Conservation (phyloP, 92 coral and sea anemone species). For the Palythoa caribaeorum region DNA sequence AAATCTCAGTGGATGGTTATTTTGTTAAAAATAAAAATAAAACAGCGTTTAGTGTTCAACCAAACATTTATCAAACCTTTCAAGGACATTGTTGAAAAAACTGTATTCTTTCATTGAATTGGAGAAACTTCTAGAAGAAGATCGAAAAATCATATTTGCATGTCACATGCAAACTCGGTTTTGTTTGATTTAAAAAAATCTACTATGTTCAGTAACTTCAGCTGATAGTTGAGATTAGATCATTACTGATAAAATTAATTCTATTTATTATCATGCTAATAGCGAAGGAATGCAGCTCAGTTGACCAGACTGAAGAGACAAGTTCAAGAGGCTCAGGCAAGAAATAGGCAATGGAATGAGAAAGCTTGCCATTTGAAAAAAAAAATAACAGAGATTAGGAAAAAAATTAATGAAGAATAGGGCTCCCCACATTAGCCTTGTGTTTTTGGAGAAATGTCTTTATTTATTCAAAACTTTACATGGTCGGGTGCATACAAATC, state of each 20-base stretch:
- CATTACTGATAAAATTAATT: neutral
- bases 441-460: too few species aligned
- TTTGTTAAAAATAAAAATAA: too few species aligned
- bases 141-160: too few species aligned
- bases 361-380: conserved; percentile 79
- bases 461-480: too few species aligned
- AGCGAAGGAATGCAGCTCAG: conserved; percentile 91
- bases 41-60: too few species aligned
- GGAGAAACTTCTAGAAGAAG: too few species aligned
- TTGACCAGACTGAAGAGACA: conserved; percentile 85
- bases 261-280: neutral
- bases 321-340: conserved; percentile 82
- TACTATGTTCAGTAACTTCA: neutral
- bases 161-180: too few species aligned
- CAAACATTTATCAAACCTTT: too few species aligned
- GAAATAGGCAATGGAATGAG: conserved; percentile 91
- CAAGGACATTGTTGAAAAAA: too few species aligned
- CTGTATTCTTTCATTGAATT: too few species aligned
- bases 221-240: neutral
- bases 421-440: neutral
- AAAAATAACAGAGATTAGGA: conserved; percentile 69
- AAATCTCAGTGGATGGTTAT: too few species aligned
- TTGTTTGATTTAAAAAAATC: neutral
- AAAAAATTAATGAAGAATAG: conserved; percentile 67
- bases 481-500: too few species aligned